Conservation (phyloP, 1,140 invertebrate genomes). For the Drosophila erecta region DNA sequence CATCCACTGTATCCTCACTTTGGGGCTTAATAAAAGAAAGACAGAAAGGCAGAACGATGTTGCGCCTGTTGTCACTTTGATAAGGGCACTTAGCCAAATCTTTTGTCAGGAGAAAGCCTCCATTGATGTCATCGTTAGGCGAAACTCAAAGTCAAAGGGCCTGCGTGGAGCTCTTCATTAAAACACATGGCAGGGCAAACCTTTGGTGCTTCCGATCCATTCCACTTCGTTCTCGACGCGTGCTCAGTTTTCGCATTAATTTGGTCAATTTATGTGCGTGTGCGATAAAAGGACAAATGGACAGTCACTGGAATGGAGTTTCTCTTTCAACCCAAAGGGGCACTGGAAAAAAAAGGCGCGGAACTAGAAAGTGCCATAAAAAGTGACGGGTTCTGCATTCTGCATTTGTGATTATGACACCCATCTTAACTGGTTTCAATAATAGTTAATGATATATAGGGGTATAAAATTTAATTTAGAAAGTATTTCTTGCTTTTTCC, state of each 20-base stretch:
- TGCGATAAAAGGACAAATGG: constrained; percentile 49
- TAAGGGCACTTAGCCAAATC: constrained; percentile 77
- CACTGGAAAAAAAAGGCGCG: constrained; percentile 2
- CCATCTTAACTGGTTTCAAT: too few species aligned
- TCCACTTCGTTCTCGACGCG: constrained; percentile 47
- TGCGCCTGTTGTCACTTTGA: constrained; percentile 77
- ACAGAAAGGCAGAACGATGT: constrained; percentile 30
- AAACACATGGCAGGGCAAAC: constrained; percentile 25
- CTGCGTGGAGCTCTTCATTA: constrained; percentile 53
- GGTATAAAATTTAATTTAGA: too few species aligned
- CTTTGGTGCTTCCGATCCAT: constrained; percentile 13
- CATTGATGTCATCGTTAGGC: constrained; percentile 48
- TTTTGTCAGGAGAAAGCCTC: constrained; percentile 31
- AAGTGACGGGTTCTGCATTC: too few species aligned
- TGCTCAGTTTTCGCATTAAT: constrained; percentile 73
- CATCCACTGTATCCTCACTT: constrained; percentile 1
- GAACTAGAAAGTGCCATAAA: too few species aligned
- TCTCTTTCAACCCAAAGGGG: background rate
- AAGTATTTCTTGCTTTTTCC: background rate
- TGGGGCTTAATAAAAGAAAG: constrained; percentile 25
- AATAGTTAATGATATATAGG: too few species aligned
- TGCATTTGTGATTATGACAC: too few species aligned
- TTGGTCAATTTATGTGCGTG: constrained; percentile 74
- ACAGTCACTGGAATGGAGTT: constrained; percentile 5
- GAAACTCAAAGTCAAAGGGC: constrained; percentile 52